Conservation (phyloP, 2,113 vertebrate genomes). For the Melanerpes formicivorus region DNA sequence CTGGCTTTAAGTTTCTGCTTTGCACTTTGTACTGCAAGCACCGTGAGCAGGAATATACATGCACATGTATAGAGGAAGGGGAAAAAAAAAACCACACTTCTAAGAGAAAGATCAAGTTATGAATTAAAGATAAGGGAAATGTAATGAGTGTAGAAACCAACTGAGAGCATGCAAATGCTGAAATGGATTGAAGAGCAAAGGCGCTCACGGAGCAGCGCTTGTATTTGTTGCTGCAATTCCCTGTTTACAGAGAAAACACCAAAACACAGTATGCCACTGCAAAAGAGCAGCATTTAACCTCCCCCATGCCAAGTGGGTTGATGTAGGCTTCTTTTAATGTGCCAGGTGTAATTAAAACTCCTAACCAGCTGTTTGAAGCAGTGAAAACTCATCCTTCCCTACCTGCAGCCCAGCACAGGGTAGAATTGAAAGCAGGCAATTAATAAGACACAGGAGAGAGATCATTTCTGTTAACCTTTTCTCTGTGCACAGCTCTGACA, state of each 20-base stretch:
- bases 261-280: neutral
- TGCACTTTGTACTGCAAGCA: neutral
- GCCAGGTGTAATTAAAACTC: constrained; percentile 13
- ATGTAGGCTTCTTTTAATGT: neutral
- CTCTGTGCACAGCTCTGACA: neutral
- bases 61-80: neutral
- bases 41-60: neutral
- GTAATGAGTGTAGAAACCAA: constrained; percentile 25
- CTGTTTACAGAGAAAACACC: neutral
- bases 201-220: neutral
- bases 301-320: neutral
- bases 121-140: constrained; percentile 56
- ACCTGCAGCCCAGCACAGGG: neutral
- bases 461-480: neutral
- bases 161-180: constrained; percentile 26
- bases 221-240: neutral
- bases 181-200: neutral
- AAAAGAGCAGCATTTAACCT: neutral
- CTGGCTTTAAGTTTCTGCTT: neutral
- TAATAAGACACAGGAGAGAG: neutral
- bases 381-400: neutral
- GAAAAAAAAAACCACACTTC: neutral
- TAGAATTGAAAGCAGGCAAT: neutral
- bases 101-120: constrained; percentile 9
- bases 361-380: neutral